A percentile compares a stretch with the other conserved stretches of the same genome.
phyloP scores from a whole-genome alignment of 2,888 invertebrate genomes.

The Habroteleia sp. region DNA sequence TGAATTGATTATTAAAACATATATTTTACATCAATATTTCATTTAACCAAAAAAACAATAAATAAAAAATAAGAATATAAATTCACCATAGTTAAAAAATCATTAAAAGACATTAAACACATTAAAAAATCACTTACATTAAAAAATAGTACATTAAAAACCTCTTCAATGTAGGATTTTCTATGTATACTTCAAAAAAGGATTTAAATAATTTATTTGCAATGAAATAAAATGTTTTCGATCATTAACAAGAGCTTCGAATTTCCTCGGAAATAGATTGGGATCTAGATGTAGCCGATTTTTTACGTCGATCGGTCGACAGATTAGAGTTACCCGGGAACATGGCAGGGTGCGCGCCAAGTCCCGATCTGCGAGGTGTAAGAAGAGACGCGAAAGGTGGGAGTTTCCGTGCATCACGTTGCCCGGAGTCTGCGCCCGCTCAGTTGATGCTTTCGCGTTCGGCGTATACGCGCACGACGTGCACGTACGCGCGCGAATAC shows the following conservation, averaged over 20 bases:
- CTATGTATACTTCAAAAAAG: no score
- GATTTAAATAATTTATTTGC: no score
- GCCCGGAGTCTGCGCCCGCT: constrained; percentile 59
- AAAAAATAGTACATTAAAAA: no score
- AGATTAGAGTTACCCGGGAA: constrained; percentile 56
- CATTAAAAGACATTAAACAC: no score
- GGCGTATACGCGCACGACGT: constrained; percentile 27
- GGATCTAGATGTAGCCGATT: constrained; percentile 36
- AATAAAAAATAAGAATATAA: no score
- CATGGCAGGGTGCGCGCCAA: constrained; percentile 47
- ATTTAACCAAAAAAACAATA: no score
- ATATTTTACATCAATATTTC: no score
- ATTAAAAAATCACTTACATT: no score
- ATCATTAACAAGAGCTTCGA: constrained; percentile 14
- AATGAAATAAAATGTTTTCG: constrained; percentile 6
- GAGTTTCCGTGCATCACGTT: constrained; percentile 53
- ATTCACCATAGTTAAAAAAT: no score
- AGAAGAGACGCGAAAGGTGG: constrained; percentile 63
- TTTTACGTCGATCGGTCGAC: constrained; percentile 54
- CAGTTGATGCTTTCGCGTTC: constrained; percentile 54
- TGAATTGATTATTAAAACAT: no score
- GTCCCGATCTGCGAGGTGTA: constrained; percentile 59
- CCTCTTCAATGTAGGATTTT: no score
- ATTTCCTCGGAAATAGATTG: constrained; percentile 37
- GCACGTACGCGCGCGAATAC: constrained; percentile 47